Base-by-base conservation (phyloP, 2,888 invertebrate species). In the Hecatera dysodea region DNA sequence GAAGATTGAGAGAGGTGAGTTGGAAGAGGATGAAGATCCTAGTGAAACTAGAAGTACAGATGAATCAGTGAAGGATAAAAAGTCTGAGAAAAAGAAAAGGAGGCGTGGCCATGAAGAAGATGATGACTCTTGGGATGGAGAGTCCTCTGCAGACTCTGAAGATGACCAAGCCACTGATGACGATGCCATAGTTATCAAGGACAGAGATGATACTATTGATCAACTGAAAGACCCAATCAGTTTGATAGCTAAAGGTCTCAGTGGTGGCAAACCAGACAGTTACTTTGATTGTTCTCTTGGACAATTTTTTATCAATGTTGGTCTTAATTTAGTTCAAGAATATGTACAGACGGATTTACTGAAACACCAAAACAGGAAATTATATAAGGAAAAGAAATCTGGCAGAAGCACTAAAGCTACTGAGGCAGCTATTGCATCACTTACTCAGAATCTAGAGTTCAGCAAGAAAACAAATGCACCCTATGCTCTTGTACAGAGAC, bases 271-370 rank as follows among this genome's bases (percentile, higher is more conserved):
- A 89, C 92, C 96, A 78, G 96, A 97, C 78, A 97, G 97, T 78
- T 99, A 98, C 90, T 99, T 99, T 92, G 98, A 98, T 84, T 98
- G 98, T 90, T 98, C 99, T 2, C 94, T 99, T 72, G 99, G 99
- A 6, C 98, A 98, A 91, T 98, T 99, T 92, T 98, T 99, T 88
- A 98, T 98, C 91, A 98, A 99, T 90, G 98, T 99, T 87, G 99
- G 99, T 60, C 96, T 98, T 71, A 99, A 98, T 92, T 96, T 99
- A 83, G 99, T 99, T 9, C 99, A 99, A 92, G 99, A 99, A 92
- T 98, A 97, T 93, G 99, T 99, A 29, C 99, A 99, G 94, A 97
- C 97, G 57, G 99, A 99, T 95, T 95, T 99, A 72, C 95, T 99
- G 72, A 97, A 98, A 86, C 97, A 98, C 88, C 99, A 99, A 90